Base-by-base conservation (phyloP, 2,113 vertebrate genomes). In the Sylvietta virens region DNA sequence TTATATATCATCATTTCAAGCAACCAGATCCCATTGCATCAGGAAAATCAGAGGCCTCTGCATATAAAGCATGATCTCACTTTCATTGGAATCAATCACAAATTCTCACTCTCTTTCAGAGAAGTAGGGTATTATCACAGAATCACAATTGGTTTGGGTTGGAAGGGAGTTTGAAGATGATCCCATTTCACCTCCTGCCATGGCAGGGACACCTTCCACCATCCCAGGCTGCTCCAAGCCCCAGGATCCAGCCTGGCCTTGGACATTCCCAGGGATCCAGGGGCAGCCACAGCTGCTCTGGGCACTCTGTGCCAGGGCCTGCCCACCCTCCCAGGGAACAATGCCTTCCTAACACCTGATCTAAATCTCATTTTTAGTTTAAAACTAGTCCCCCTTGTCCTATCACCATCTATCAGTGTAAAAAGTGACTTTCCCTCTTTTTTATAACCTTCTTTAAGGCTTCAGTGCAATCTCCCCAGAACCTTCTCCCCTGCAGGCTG, bases 231-330 rank as follows among this genome's bases (percentile, higher is more conserved):
- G 56, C 48, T 62, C 26, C 54, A 40, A 67, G 7, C 33, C 37
- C 15, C 0, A n/a, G n/a, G n/a, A 0, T 26, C 28, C n/a, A 67
- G 0, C 12, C 56, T 37, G 35, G 21, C 18, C 71, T 20, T 16
- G 64, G 56, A 1, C 62, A 24, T 31, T 70, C 0, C 31, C 70
- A 42, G 42, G 27, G 42, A 54, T 50, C 37, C 72, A 51, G 42
- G 26, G 26, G 15, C 47, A 90, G 35, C 47, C 70, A 0, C 70
- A 82, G 53, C 45, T 67, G 1, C 61, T 54, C n/a, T 61, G 86
- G 17, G 24, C 30, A 40, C 0, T 17, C 78, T 42, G 70, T 40
- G n/a, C 54, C 61, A 74, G 69, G 45, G 11, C 39, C 28, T 67
- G 0, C 2, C 17, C 53, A 82, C 9, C 11, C 62, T 61, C 30